phyloP scores from a whole-genome alignment of 2,113 vertebrate genomes.

The Chunga burmeisteri region DNA sequence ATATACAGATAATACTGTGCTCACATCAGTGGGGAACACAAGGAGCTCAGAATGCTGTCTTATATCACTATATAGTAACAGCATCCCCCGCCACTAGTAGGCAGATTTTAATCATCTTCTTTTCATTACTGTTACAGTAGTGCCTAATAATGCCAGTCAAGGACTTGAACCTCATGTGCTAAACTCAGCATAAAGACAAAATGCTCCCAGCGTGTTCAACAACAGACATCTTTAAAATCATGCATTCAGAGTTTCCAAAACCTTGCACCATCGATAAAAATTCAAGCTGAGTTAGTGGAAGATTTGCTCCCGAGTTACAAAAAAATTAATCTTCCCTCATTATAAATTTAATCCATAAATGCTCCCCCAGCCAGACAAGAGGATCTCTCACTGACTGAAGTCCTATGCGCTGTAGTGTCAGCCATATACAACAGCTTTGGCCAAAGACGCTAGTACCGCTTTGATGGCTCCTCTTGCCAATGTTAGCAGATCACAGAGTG shows the following conservation, averaged over 20 bases:
- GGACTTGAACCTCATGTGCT: conserved; percentile 34
- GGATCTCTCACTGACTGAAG: background rate
- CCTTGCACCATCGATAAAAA: background rate
- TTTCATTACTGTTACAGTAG: conserved; percentile 43
- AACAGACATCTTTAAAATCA: background rate
- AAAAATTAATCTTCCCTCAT: background rate
- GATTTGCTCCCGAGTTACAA: background rate
- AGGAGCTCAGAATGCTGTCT: background rate
- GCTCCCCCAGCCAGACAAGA: background rate
- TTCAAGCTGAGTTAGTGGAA: background rate
- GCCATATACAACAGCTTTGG: background rate
- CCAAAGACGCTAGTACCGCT: background rate
- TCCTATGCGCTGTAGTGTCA: background rate
- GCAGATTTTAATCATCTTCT: conserved; percentile 51
- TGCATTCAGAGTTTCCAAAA: background rate
- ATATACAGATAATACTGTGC: background rate
- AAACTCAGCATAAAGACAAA: conserved; percentile 19
- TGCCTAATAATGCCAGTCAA: conserved; percentile 21
- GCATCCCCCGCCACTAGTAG: conserved; percentile 26
- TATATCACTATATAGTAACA: background rate
- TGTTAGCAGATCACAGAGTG: background rate
- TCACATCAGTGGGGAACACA: background rate
- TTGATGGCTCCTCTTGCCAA: background rate
- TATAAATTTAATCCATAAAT: background rate
- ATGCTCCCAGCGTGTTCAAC: background rate